phyloP scores from a whole-genome alignment of 2,113 vertebrate genomes.

The Paratilapia polleni region DNA sequence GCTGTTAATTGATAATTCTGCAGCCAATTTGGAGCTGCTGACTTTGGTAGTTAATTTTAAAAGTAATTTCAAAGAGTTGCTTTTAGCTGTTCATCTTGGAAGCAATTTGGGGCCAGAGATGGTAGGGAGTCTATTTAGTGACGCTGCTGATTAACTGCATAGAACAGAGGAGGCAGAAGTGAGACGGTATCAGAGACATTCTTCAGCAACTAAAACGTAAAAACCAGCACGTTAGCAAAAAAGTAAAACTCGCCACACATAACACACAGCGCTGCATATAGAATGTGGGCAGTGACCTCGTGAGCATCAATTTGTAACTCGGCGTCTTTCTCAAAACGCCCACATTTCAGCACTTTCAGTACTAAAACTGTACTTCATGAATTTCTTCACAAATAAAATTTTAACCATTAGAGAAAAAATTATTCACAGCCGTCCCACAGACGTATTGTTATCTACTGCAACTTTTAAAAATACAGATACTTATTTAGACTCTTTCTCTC shows the following conservation, averaged over 20 bases:
- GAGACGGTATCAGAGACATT: background rate
- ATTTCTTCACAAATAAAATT: no score
- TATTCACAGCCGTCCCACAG: no score
- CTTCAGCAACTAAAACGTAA: background rate
- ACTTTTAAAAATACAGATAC: no score
- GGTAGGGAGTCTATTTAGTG: conserved; percentile 37
- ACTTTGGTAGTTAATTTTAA: conserved; percentile 60
- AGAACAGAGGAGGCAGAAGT: background rate
- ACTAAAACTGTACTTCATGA: no score
- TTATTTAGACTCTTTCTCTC: no score
- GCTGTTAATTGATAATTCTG: conserved; percentile 58
- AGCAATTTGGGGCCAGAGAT: conserved; percentile 36
- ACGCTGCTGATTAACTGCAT: conserved; percentile 30
- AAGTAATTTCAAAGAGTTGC: conserved; percentile 62
- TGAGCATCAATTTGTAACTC: background rate
- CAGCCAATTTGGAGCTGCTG: conserved; percentile 49
- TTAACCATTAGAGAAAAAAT: no score
- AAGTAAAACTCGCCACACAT: background rate
- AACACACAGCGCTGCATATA: background rate
- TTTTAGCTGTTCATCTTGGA: conserved; percentile 52
- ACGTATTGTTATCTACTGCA: no score
- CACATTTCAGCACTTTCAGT: background rate
- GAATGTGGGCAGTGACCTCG: background rate
- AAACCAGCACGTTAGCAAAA: background rate
- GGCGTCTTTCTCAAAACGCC: rapidly evolving